Evolutionary conservation across 2,888 invertebrate species (phyloP), one percentile per base, ranked within the genome.

Genomic region (Sinelater perroti): DNA sequence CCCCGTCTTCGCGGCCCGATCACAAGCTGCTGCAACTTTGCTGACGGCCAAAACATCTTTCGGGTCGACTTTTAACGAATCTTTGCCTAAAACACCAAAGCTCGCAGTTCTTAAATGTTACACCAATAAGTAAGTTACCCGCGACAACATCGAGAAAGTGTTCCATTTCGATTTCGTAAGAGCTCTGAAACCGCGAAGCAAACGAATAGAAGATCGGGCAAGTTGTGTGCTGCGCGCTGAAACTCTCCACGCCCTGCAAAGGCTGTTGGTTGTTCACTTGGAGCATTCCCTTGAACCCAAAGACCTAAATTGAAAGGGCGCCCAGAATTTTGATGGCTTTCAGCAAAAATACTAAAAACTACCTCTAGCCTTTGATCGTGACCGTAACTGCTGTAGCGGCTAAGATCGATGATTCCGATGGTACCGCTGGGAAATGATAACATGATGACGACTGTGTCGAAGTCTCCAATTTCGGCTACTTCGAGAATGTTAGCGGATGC

Each of bases 371-470:
- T 30, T 3, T 3, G 30, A 6, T 89, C 89, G 66, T 88, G 88
- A 1, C 89, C 88, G 67, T 85, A 87, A 7, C 76, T 75, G 21
- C 85, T 82, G 71, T 81, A 83, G 21, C 88, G 79, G 63, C 85
- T 85, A 53, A 86, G 77, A 71, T 89, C 88, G 33, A 87, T 84
- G 42, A 84, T 78, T 2, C 81, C 86, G 14, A 88, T 72, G 1
- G 84, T 81, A 1, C 87, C 88, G 30, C 85, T 85, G 0, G 85
- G 82, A 70, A 85, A 89, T 36, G 84, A 82, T 24, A 88, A 74
- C 2, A 82, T 74, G 45, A 83, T 83, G 1, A 79, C 83, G 1
- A 87, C 84, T 1, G 84, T 85, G 70, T 89, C 89, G 57, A 83
- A 84, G 72, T 88, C 87, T 51, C 82, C 76, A 28, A 87, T 82